Conservation (phyloP, 2,113 vertebrate species). For the Notechis scutatus region DNA sequence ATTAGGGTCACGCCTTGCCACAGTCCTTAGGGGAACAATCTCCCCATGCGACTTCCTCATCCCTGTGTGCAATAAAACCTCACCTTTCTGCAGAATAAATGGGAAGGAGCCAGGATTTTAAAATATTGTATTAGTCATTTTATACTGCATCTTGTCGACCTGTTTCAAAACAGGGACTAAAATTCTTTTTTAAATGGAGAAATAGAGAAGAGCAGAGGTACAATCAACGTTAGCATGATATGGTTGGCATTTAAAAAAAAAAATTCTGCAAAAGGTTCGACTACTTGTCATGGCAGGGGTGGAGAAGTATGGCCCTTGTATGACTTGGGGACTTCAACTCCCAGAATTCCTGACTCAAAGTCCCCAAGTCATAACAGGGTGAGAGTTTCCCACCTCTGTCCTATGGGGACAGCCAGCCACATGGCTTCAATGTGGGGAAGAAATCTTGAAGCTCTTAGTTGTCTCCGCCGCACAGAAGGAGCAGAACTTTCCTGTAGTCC, state of each 20-base stretch:
- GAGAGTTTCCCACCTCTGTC: not conserved
- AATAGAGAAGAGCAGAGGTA: not conserved
- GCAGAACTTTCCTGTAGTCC: constrained; percentile 90
- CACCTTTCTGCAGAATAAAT: not conserved
- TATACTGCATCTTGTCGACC: not conserved
- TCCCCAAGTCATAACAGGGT: not conserved
- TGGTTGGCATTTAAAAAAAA: not conserved
- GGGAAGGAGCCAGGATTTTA: not conserved
- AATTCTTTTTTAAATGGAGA: not conserved
- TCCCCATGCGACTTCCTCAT: too few relatives aligned
- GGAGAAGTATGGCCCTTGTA: not conserved
- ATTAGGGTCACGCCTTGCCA: too few relatives aligned
- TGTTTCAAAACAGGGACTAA: not conserved
- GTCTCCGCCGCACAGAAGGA: constrained; percentile 87
- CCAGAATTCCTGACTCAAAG: not conserved
- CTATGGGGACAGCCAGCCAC: not conserved
- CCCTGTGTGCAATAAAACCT: not conserved
- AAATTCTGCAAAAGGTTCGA: not conserved
- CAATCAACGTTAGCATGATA: not conserved
- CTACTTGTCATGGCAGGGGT: not conserved
- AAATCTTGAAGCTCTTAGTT: constrained; percentile 48
- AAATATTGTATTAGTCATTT: not conserved
- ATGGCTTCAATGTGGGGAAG: not conserved
- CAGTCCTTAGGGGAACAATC: too few relatives aligned
- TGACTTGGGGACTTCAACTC: not conserved